These are phyloP conservation scores for Drosophila prostipennis DNA, from an alignment of 2,888 invertebrate species.

Conservation along the genomic window DNA sequence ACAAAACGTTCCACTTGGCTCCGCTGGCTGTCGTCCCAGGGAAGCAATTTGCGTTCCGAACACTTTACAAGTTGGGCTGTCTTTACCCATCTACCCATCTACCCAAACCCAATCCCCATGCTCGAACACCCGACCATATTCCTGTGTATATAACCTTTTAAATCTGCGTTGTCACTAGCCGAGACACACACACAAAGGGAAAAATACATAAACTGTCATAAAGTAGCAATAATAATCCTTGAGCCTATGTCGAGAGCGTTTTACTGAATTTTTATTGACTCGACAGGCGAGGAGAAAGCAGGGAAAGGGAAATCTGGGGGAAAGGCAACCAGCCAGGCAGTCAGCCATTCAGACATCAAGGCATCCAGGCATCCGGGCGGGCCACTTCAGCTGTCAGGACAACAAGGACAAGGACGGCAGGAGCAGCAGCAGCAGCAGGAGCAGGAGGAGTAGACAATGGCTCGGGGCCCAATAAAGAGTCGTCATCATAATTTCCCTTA, in stretches of 20 bases:
- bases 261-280: conserved; percentile 80
- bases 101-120: not conserved
- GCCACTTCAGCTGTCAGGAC: conserved; percentile 57
- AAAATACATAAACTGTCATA: conserved; percentile 59
- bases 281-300: conserved; percentile 22
- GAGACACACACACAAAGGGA: conserved; percentile 28
- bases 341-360: conserved; percentile 27
- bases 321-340: conserved; percentile 14
- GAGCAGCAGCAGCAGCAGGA: no score
- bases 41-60: conserved; percentile 51
- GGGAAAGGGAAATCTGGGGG: conserved; percentile 7
- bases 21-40: conserved; percentile 31
- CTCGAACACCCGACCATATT: conserved; percentile 7
- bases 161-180: conserved; percentile 50
- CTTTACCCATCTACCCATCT: not conserved
- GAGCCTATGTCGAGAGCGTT: conserved; percentile 77
- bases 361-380: conserved; percentile 14
- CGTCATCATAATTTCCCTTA: conserved; percentile 73
- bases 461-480: conserved; percentile 67
- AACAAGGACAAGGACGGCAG: conserved; percentile 41
- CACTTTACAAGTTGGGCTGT: conserved; percentile 38
- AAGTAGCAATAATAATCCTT: conserved; percentile 78
- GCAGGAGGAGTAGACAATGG: conserved; percentile 52
- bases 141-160: conserved; percentile 62
- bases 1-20: conserved; percentile 39